These are phyloP conservation scores for Sisor rabdophorus DNA, from an alignment of 2,113 vertebrate genomes.

Conservation along the genomic window DNA sequence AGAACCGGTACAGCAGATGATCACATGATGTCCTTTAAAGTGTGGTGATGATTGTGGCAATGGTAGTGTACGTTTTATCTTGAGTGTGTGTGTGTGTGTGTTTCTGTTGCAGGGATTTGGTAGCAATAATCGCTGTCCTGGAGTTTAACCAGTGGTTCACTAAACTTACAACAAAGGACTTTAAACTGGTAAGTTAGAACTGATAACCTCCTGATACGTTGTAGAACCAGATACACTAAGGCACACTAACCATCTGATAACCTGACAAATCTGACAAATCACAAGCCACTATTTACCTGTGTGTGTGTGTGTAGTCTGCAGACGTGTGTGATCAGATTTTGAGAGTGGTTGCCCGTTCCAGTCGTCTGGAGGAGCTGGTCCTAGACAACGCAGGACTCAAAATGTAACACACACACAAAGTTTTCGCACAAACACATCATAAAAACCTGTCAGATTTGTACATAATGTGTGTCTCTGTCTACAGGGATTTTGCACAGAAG, in stretches of 20 bases:
- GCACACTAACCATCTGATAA: no score
- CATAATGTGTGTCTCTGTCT: constrained; percentile 16
- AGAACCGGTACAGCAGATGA: constrained; percentile 78
- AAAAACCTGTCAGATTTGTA: no score
- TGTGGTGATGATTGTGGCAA: not conserved
- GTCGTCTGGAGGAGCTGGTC: constrained; percentile 86
- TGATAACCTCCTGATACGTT: no score
- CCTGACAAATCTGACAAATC: no score
- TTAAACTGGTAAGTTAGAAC: constrained; percentile 83
- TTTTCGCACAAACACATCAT: not conserved
- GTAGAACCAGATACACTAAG: no score
- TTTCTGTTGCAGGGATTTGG: constrained; percentile 83
- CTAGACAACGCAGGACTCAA: constrained; percentile 93
- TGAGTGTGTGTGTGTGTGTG: constrained; percentile 39
- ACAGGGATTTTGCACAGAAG: constrained; percentile 95
- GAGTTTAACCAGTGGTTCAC: constrained; percentile 99
- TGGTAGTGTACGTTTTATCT: not conserved
- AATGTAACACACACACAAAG: constrained; percentile 72
- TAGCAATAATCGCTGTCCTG: constrained; percentile 92
- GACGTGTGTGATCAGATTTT: constrained; percentile 95
- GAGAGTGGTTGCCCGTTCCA: constrained; percentile 86
- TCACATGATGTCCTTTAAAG: not conserved
- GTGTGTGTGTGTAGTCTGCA: constrained; percentile 71
- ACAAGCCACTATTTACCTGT: not conserved
- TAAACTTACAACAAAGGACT: constrained; percentile 91